Evolutionary conservation across 92 coral and sea anemone genomes (phyloP).

Genomic region (Parazoanthus atlanticus): DNA sequence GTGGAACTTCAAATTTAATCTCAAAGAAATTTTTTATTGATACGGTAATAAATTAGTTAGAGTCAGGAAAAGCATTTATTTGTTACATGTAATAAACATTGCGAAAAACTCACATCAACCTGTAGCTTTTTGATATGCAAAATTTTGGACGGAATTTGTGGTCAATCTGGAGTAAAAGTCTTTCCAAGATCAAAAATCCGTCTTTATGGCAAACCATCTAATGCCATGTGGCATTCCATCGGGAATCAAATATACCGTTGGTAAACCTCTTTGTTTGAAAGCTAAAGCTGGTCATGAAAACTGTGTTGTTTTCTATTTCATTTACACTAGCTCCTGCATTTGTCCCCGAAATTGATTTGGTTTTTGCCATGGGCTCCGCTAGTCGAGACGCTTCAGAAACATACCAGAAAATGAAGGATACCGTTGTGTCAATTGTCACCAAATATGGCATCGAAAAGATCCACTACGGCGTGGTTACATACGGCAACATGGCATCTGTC

Average conservation of each 20-base stretch:
- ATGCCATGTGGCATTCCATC: not conserved
- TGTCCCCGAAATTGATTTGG: conserved; percentile 32
- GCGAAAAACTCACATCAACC: too few species aligned
- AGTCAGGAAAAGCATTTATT: not conserved
- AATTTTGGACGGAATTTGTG: not conserved
- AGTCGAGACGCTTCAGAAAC: conserved; percentile 24
- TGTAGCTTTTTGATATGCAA: not conserved
- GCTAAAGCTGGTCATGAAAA: too few species aligned
- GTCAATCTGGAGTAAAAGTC: too few species aligned
- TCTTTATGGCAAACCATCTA: not conserved
- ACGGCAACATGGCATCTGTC: conserved; percentile 23
- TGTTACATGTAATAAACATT: too few species aligned
- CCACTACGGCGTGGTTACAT: conserved; percentile 31
- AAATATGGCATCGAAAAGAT: conserved; percentile 48
- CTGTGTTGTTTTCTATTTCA: not conserved
- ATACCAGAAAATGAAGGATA: conserved; percentile 43
- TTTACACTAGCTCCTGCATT: conserved; percentile 28
- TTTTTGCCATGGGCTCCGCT: conserved; percentile 20
- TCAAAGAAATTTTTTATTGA: not conserved
- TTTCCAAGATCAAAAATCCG: too few species aligned
- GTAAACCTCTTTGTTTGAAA: not conserved
- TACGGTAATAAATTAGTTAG: not conserved
- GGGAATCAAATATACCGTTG: not conserved
- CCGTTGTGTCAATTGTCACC: conserved; percentile 39
- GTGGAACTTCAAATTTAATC: too few species aligned